Percentiles rank a stretch among this genome's conserved stretches.
Evolutionary conservation across 1,140 invertebrate genomes (phyloP).

Genomic region (Acromyrmex charruanus): DNA sequence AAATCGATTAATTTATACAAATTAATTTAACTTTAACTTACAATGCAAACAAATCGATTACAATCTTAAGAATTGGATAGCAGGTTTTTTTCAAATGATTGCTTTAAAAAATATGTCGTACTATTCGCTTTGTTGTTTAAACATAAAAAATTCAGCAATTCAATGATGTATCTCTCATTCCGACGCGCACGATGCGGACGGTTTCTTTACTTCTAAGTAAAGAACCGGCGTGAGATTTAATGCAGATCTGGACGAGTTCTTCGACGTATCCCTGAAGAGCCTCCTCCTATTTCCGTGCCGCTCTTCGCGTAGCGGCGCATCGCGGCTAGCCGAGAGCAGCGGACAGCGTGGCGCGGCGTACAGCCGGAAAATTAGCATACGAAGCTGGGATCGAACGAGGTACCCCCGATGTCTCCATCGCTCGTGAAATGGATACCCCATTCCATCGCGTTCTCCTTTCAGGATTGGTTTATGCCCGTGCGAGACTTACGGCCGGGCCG

Average conservation of each 20-base stretch:
- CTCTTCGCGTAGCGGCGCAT: slow-evolving; percentile 33
- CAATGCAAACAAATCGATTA: neutral
- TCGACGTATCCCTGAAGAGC: slow-evolving; percentile 56
- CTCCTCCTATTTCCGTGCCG: slow-evolving; percentile 72
- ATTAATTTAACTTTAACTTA: neutral
- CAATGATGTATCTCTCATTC: neutral
- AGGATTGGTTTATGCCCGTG: slow-evolving; percentile 83
- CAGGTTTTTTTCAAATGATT: neutral
- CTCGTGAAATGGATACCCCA: slow-evolving; percentile 84
- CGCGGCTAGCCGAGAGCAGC: slow-evolving; percentile 56
- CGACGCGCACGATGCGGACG: neutral
- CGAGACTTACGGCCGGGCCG: slow-evolving; percentile 78
- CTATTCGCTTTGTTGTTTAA: neutral
- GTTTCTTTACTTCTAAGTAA: slow-evolving; percentile 46
- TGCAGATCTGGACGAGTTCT: slow-evolving; percentile 35
- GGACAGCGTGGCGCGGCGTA: slow-evolving; percentile 60
- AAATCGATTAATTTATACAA: neutral
- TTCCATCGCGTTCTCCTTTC: slow-evolving; percentile 81
- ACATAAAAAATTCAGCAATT: neutral
- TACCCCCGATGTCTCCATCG: slow-evolving; percentile 84
- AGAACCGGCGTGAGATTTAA: slow-evolving; percentile 60
- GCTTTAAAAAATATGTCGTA: neutral
- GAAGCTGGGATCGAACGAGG: slow-evolving; percentile 78
- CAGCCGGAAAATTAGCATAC: slow-evolving; percentile 81
- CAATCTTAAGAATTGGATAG: neutral